Evolutionary conservation across 2,797 vertebrate genomes (phyloP).

Genomic region (Myiotriccus ornatus): DNA sequence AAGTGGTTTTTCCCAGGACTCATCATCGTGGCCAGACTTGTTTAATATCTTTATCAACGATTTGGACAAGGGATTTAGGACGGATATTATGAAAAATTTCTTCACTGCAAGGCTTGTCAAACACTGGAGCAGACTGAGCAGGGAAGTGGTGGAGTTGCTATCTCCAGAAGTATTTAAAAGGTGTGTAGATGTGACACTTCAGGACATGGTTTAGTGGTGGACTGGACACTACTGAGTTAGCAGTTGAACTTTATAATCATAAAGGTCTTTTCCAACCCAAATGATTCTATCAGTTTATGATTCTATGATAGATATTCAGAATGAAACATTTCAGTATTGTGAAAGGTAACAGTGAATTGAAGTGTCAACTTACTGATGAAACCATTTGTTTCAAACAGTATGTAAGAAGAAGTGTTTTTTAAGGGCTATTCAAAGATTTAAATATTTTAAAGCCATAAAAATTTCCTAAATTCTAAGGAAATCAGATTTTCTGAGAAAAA

Average conservation of each 20-base stretch:
- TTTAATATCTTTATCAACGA: neutral
- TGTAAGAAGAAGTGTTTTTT: neutral
- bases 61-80: neutral
- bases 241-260: neutral
- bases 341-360: conserved; percentile 3
- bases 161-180: neutral
- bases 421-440: neutral
- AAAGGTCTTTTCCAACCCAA: neutral
- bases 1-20: neutral
- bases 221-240: neutral
- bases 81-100: neutral
- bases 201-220: neutral
- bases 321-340: neutral
- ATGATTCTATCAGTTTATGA: neutral
- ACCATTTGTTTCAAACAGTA: neutral
- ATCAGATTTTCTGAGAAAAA: neutral
- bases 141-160: neutral
- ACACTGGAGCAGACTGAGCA: neutral
- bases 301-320: neutral
- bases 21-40: neutral
- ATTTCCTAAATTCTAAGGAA: neutral
- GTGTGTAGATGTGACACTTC: neutral
- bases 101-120: neutral
- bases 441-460: neutral
- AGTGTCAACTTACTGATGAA: neutral